These are phyloP conservation scores for Centruroides sculpturatus DNA, from an alignment of 1,140 invertebrate genomes.

Conservation along the genomic window DNA sequence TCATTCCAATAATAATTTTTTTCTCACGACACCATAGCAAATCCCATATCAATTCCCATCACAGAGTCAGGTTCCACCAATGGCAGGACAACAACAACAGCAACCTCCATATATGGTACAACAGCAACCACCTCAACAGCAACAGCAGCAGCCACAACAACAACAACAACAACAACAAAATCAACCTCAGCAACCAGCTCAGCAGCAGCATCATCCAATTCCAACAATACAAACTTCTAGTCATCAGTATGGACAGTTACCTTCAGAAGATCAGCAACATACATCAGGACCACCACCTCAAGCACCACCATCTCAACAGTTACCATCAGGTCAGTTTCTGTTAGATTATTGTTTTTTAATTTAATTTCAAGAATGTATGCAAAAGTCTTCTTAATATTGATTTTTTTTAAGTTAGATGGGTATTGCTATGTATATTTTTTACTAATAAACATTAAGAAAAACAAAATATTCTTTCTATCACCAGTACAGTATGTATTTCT, in stretches of 20 bases:
- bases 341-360: neutral
- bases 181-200: neutral
- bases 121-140: conserved; percentile 22
- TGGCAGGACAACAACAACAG: too few species aligned
- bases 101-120: conserved; percentile 8
- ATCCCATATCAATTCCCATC: too few species aligned
- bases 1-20: too few species aligned
- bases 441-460: too few species aligned
- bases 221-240: conserved; percentile 3
- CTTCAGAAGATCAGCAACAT: conserved; percentile 13
- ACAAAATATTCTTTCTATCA: too few species aligned
- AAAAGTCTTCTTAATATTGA: too few species aligned
- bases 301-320: neutral
- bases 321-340: neutral
- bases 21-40: too few species aligned
- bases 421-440: too few species aligned
- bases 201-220: conserved; percentile 13
- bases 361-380: too few species aligned
- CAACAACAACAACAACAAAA: conserved; percentile 9
- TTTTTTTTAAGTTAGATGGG: too few species aligned
- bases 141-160: conserved; percentile 15
- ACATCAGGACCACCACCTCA: conserved; percentile 11
- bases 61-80: too few species aligned
- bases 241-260: neutral
- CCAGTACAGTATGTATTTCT: too few species aligned